Evolutionary conservation across 2,888 invertebrate genomes (phyloP).

Genomic region (Caenorhabditis becei): DNA sequence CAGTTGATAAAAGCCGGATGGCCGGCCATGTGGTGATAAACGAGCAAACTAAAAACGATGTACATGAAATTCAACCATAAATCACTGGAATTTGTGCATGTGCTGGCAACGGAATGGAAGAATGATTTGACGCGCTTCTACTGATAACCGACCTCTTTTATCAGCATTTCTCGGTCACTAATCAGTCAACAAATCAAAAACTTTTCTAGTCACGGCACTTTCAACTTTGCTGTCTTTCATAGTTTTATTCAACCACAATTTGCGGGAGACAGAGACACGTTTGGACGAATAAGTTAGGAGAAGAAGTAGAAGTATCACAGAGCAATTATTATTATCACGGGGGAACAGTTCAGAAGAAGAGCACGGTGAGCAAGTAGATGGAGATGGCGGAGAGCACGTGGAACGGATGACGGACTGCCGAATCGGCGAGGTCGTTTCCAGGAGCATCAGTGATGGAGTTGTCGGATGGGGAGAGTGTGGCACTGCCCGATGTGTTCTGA

Average conservation of each 20-base stretch:
- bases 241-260: constrained; percentile 19
- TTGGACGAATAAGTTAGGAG: constrained; percentile 8
- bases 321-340: constrained; percentile 41
- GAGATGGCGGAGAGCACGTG: constrained; percentile 28
- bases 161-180: constrained; percentile 23
- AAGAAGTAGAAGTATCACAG: constrained; percentile 18
- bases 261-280: constrained; percentile 5
- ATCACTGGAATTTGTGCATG: constrained; percentile 19
- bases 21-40: constrained; percentile 49
- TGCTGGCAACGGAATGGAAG: constrained; percentile 17
- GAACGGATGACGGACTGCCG: constrained; percentile 12
- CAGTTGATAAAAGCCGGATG: constrained; percentile 2
- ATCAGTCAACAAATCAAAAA: constrained; percentile 46
- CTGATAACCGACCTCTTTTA: constrained; percentile 20
- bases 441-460: constrained; percentile 66
- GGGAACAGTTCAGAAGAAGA: constrained; percentile 32
- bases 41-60: constrained; percentile 38
- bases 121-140: constrained; percentile 15
- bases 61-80: constrained; percentile 33
- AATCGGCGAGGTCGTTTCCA: constrained; percentile 51
- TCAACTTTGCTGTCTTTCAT: not conserved
- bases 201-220: constrained; percentile 13
- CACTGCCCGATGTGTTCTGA: constrained; percentile 53
- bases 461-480: constrained; percentile 54
- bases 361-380: constrained; percentile 32